These are phyloP conservation scores for Illadopsis cleaveri DNA, from an alignment of 2,113 vertebrate species.

Conservation along the genomic window DNA sequence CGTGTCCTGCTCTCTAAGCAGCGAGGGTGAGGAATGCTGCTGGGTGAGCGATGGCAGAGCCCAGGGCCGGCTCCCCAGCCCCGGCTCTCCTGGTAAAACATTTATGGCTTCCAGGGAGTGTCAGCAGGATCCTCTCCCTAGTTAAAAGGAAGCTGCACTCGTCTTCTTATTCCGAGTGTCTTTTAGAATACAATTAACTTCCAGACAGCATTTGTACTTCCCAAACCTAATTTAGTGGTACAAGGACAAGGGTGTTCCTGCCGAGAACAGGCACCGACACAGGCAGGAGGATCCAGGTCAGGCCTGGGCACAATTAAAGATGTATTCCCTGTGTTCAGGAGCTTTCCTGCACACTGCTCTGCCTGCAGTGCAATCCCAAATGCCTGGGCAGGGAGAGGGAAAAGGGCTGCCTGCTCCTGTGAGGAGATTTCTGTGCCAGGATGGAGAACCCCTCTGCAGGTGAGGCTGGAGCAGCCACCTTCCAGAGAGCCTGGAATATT, in stretches of 20 bases:
- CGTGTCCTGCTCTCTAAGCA: neutral
- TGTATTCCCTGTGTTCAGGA: neutral
- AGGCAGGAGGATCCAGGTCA: neutral
- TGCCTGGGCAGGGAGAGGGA: neutral
- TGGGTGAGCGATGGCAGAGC: neutral
- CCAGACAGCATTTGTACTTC: neutral
- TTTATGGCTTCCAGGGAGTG: neutral
- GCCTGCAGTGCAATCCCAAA: neutral
- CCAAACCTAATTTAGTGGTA: neutral
- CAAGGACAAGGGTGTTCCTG: neutral
- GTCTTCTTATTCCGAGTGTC: neutral
- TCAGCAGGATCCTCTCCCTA: neutral
- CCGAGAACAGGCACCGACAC: neutral
- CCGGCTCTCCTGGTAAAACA: neutral
- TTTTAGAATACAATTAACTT: constrained; percentile 52
- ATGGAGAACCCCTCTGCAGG: neutral
- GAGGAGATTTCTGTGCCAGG: neutral
- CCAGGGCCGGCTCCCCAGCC: neutral
- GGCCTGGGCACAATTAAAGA: neutral
- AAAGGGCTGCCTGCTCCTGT: neutral
- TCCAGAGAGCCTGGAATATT: rapidly evolving
- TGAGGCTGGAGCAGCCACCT: neutral
- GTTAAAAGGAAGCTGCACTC: neutral
- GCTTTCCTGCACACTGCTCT: neutral
- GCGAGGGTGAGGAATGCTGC: neutral